phyloP scores from a whole-genome alignment of 2,888 invertebrate species.

The Baccha elongata region DNA sequence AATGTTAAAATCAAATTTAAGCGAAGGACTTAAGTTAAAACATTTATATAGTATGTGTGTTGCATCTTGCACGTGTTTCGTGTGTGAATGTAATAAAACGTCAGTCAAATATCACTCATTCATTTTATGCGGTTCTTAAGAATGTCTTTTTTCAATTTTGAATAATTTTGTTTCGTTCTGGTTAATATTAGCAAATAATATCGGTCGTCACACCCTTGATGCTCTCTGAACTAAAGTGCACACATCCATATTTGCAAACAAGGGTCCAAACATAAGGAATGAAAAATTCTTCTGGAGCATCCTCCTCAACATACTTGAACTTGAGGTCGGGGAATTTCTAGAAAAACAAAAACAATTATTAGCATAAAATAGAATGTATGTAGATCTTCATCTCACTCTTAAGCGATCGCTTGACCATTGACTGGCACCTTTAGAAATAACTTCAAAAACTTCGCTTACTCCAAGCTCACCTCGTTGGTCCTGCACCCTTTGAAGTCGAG shows the following conservation, averaged over 20 bases:
- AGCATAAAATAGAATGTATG: neutral
- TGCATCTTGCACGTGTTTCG: slow-evolving; percentile 16
- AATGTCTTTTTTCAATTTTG: slow-evolving; percentile 45
- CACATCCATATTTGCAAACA: slow-evolving; percentile 86
- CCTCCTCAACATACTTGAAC: slow-evolving; percentile 99
- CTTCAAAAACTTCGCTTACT: slow-evolving; percentile 92
- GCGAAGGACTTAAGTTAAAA: slow-evolving; percentile 5
- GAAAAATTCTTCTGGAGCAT: slow-evolving; percentile 99
- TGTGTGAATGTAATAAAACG: slow-evolving; percentile 59
- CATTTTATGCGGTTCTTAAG: slow-evolving; percentile 53
- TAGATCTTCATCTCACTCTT: slow-evolving; percentile 85
- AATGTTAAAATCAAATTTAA: neutral
- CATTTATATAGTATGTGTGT: slow-evolving; percentile 18
- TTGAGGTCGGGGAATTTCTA: slow-evolving; percentile 99
- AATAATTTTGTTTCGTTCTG: slow-evolving; percentile 1
- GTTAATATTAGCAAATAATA: slow-evolving; percentile 80
- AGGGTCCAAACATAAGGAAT: slow-evolving; percentile 99
- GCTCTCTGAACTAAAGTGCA: slow-evolving; percentile 82
- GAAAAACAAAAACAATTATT: slow-evolving; percentile 75
- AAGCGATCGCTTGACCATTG: slow-evolving; percentile 97
- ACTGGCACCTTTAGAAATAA: slow-evolving; percentile 94
- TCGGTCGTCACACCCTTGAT: slow-evolving; percentile 81
- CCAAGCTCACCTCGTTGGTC: slow-evolving; percentile 89
- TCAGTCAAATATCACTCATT: slow-evolving; percentile 72
- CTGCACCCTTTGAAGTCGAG: slow-evolving; percentile 85